Conservation (phyloP, 92 coral and sea anemone genomes). For the Phenganax stokvisi region DNA sequence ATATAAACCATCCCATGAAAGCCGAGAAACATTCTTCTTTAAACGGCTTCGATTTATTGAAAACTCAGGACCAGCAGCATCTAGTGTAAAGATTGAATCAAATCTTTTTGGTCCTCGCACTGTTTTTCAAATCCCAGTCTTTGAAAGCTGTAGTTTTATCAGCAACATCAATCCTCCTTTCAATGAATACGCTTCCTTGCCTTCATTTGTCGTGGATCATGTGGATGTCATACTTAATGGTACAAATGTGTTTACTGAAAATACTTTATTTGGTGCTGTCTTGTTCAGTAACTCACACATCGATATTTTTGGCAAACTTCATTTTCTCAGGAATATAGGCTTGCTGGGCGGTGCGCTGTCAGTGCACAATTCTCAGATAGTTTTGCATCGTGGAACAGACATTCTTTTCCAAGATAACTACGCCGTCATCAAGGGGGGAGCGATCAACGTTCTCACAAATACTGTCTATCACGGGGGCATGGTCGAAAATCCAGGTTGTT, state of each 20-base stretch:
- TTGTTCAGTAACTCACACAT: slow-evolving; percentile 54
- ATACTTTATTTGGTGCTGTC: slow-evolving; percentile 68
- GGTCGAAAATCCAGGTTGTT: slow-evolving; percentile 69
- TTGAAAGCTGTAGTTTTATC: slow-evolving; percentile 60
- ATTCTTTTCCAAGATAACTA: slow-evolving; percentile 54
- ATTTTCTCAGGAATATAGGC: slow-evolving; percentile 58
- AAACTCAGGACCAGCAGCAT: slow-evolving; percentile 58
- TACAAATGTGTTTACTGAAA: slow-evolving; percentile 53
- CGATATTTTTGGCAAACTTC: slow-evolving; percentile 59
- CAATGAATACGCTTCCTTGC: slow-evolving; percentile 51
- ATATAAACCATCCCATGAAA: slow-evolving; percentile 41
- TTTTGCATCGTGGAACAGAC: slow-evolving; percentile 65
- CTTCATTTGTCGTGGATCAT: slow-evolving; percentile 69
- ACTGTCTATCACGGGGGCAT: slow-evolving; percentile 59
- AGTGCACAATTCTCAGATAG: slow-evolving; percentile 66
- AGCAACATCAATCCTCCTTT: slow-evolving; percentile 45
- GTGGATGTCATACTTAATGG: slow-evolving; percentile 61
- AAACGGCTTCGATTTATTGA: slow-evolving; percentile 37
- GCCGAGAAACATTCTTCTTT: slow-evolving; percentile 45
- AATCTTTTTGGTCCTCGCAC: slow-evolving; percentile 63
- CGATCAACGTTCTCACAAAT: slow-evolving; percentile 54
- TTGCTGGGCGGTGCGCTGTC: slow-evolving; percentile 65
- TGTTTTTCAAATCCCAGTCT: slow-evolving; percentile 52
- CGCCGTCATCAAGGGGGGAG: slow-evolving; percentile 72
- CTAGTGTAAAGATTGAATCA: slow-evolving; percentile 64